Percentiles rank a stretch among this genome's conserved stretches.
phyloP scores from a whole-genome alignment of 2,113 vertebrate species.

The Pachypanchax playfairii region DNA sequence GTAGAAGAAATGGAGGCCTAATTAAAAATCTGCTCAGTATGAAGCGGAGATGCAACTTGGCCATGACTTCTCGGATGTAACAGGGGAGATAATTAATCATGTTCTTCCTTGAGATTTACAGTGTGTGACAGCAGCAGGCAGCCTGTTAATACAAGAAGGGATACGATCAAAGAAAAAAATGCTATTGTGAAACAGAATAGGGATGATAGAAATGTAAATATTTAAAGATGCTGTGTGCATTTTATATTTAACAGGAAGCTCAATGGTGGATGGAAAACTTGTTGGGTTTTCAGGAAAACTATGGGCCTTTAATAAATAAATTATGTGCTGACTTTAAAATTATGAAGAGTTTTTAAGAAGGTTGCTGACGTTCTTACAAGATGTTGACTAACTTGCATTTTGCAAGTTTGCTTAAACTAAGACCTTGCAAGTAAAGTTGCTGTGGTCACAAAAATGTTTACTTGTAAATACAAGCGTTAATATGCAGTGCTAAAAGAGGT shows the following conservation, averaged over 20 bases:
- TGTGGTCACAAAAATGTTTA: conserved; percentile 24
- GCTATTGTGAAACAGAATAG: not conserved
- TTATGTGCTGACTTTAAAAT: not conserved
- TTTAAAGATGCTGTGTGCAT: conserved; percentile 5
- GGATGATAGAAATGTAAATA: conserved; percentile 12
- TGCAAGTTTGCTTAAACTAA: not conserved
- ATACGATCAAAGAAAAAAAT: conserved; percentile 15
- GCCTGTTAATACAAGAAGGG: conserved; percentile 28
- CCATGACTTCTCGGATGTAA: not conserved
- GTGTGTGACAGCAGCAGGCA: conserved; percentile 14
- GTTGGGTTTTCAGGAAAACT: not conserved
- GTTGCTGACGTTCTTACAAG: too few species aligned
- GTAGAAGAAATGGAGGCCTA: not conserved
- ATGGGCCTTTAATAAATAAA: not conserved
- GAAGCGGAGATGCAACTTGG: not conserved
- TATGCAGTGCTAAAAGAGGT: conserved; percentile 15
- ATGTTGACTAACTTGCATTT: not conserved
- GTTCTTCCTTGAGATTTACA: conserved; percentile 15
- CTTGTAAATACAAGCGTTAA: conserved; percentile 15
- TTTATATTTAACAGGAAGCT: conserved; percentile 31
- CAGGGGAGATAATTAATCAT: conserved; percentile 35
- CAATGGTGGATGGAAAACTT: conserved; percentile 1
- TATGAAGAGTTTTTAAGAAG: too few species aligned
- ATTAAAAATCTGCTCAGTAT: not conserved
- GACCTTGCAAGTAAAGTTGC: conserved; percentile 9